Evolutionary conservation across 2,113 vertebrate genomes (phyloP).

Genomic region (Channa maculata): DNA sequence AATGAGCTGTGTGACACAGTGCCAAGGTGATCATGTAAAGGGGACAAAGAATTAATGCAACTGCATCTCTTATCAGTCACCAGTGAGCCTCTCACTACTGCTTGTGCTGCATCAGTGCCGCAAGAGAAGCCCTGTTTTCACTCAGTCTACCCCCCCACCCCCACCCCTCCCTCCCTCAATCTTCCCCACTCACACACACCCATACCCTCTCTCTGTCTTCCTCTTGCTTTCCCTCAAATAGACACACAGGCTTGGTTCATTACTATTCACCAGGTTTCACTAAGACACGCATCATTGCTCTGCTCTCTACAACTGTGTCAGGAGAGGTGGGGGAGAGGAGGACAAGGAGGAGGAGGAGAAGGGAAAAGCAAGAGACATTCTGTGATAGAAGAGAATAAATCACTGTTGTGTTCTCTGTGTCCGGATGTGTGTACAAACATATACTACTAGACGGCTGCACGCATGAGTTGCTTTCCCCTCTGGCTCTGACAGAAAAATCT

Average conservation of each 20-base stretch:
- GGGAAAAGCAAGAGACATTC: conserved; percentile 46
- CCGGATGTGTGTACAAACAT: conserved; percentile 65
- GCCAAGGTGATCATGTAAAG: conserved; percentile 39
- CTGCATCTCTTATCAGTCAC: conserved; percentile 64
- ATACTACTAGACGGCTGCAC: conserved; percentile 58
- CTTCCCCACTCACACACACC: conserved; percentile 56
- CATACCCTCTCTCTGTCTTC: conserved; percentile 54
- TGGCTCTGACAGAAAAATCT: conserved; percentile 43
- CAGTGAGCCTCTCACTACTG: conserved; percentile 59
- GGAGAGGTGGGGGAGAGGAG: conserved; percentile 36
- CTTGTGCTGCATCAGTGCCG: conserved; percentile 77
- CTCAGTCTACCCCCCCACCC: conserved; percentile 51
- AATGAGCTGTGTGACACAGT: conserved; percentile 44
- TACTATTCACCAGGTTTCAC: conserved; percentile 85
- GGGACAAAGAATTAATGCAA: conserved; percentile 60
- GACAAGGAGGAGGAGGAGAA: conserved; percentile 30
- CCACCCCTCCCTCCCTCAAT: conserved; percentile 7
- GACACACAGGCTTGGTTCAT: conserved; percentile 84
- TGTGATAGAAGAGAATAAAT: conserved; percentile 67
- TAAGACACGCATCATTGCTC: conserved; percentile 78
- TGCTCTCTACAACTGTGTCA: conserved; percentile 69
- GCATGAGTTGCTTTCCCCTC: conserved; percentile 46
- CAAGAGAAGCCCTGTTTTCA: conserved; percentile 72
- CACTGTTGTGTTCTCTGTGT: conserved; percentile 59
- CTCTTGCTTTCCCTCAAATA: conserved; percentile 76